A percentile compares a stretch with the other conserved stretches of the same genome.
These are phyloP conservation scores for Lepidotrigona ventralis DNA, from an alignment of 1,140 invertebrate genomes.

Conservation along the genomic window DNA sequence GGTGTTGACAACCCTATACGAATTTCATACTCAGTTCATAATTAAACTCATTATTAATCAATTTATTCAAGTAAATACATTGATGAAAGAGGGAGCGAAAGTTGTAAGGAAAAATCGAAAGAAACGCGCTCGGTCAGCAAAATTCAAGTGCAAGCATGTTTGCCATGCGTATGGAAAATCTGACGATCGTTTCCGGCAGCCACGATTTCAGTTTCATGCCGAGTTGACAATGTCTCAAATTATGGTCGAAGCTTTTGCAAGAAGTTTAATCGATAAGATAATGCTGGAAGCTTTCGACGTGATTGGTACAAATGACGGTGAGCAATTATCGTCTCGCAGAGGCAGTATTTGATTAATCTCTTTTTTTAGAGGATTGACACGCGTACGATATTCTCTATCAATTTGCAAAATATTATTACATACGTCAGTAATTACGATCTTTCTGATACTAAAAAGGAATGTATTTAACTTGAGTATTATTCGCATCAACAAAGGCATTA, in stretches of 20 bases:
- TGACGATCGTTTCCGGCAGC: conserved; percentile 35
- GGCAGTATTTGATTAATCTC: neutral
- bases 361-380: neutral
- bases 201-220: conserved; percentile 39
- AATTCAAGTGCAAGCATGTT: conserved; percentile 19
- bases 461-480: neutral
- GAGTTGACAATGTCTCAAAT: conserved; percentile 52
- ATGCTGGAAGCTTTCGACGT: conserved; percentile 59
- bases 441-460: neutral
- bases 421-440: no score
- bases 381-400: no score
- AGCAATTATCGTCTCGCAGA: neutral
- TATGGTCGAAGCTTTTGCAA: conserved; percentile 62
- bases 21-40: neutral
- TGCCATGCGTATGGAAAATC: conserved; percentile 6
- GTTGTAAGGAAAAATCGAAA: neutral
- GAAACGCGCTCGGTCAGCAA: no score
- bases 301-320: conserved; percentile 51
- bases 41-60: neutral
- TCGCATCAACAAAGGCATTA: neutral
- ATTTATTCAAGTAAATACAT: neutral
- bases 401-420: neutral
- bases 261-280: conserved; percentile 61
- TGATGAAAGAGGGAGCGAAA: neutral
- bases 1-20: neutral